Conservation (phyloP, 2,113 vertebrate genomes). For the Thinocorus orbignyianus region DNA sequence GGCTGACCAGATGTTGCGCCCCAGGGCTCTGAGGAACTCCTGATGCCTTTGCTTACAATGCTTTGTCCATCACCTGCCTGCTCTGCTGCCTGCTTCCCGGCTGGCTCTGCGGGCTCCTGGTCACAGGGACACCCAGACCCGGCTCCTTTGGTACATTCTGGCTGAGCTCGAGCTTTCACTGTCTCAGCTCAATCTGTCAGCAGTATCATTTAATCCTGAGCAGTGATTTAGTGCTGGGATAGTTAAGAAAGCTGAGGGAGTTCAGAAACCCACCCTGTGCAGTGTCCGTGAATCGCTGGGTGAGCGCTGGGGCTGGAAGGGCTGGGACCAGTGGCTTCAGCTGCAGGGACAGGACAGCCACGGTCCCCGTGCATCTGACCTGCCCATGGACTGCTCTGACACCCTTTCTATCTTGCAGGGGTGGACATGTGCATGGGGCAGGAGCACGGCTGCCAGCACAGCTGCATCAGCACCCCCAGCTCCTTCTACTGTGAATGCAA, state of each 20-base stretch:
- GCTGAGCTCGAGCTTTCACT: background rate
- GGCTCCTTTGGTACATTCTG: background rate
- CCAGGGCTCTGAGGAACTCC: background rate
- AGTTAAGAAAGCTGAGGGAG: background rate
- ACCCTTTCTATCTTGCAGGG: conserved; percentile 69
- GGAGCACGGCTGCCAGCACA: conserved; percentile 89
- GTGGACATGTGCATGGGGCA: conserved; percentile 83
- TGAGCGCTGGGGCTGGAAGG: background rate
- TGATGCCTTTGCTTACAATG: background rate
- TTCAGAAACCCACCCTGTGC: accelerated
- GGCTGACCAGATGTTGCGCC: background rate
- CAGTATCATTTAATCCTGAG: background rate
- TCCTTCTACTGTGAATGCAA: conserved; percentile 89
- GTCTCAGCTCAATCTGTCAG: background rate
- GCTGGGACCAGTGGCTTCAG: background rate
- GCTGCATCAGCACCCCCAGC: conserved; percentile 82
- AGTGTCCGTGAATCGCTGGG: background rate
- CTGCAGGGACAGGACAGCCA: background rate
- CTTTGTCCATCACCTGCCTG: background rate
- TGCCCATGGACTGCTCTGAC: background rate
- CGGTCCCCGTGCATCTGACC: accelerated
- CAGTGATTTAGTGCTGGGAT: accelerated
- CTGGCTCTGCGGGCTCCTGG: background rate
- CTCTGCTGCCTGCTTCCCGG: accelerated
- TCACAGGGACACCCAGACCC: accelerated